These are phyloP conservation scores for Pelmatolapia mariae DNA, from an alignment of 2,113 vertebrate genomes.

Conservation along the genomic window DNA sequence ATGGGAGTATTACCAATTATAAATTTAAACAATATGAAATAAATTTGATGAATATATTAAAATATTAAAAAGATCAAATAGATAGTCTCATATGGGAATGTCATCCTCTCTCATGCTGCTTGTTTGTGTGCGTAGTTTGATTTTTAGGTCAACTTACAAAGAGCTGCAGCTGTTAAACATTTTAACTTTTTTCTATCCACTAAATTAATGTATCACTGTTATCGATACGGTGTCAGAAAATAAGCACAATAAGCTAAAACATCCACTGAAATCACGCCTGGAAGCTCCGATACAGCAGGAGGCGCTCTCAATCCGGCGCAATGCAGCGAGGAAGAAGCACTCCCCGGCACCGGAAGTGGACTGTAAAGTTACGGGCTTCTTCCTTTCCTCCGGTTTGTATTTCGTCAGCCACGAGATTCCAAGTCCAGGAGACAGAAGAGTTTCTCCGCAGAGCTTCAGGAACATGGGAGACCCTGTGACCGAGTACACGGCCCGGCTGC, in stretches of 20 bases:
- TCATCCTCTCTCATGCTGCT: not conserved
- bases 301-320: rapidly evolving
- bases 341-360: not conserved
- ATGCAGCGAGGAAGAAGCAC: not conserved
- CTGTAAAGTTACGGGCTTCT: not conserved
- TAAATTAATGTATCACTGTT: not conserved
- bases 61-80: not conserved
- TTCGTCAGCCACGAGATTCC: slow-evolving; percentile 52
- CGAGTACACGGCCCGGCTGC: slow-evolving; percentile 70
- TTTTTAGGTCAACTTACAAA: not conserved
- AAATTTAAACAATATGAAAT: not conserved
- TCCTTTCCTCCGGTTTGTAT: not conserved
- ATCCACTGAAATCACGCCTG: rapidly evolving
- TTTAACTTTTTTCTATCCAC: not conserved
- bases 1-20: not conserved
- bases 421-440: not conserved
- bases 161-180: not conserved
- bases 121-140: rapidly evolving
- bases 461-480: slow-evolving; percentile 74
- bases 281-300: not conserved
- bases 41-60: not conserved
- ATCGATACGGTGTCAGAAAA: not conserved
- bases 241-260: not conserved
- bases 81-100: rapidly evolving
- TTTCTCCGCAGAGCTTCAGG: not conserved